These are phyloP conservation scores for Oncopeltus fasciatus DNA, from an alignment of 1,140 invertebrate species.

Conservation along the genomic window DNA sequence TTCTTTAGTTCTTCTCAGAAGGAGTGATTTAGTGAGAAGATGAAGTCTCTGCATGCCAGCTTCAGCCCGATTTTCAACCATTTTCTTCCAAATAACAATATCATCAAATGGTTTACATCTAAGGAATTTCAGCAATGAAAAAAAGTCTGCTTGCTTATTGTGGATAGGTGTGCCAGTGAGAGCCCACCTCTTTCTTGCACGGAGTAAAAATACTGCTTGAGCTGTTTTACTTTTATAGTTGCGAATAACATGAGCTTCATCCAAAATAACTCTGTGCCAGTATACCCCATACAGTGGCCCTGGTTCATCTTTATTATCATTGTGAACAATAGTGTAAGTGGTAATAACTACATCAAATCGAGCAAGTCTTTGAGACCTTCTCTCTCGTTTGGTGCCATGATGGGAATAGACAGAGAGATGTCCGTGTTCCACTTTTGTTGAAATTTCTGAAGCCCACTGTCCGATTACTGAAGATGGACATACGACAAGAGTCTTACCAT, in stretches of 20 bases:
- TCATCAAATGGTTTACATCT: conserved; percentile 77
- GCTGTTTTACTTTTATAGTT: conserved; percentile 70
- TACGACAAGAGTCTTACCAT: conserved; percentile 67
- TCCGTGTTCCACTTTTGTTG: conserved; percentile 42
- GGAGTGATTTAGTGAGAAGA: conserved; percentile 61
- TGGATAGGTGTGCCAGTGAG: conserved; percentile 91
- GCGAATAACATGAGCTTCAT: conserved; percentile 84
- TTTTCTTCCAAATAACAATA: conserved; percentile 48
- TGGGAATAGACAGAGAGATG: conserved; percentile 51
- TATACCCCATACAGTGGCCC: conserved; percentile 43
- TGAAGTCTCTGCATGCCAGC: conserved; percentile 57
- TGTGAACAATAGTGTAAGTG: conserved; percentile 51
- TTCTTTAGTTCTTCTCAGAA: conserved; percentile 71
- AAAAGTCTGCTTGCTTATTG: conserved; percentile 81
- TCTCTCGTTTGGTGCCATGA: conserved; percentile 65
- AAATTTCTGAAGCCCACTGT: conserved; percentile 79
- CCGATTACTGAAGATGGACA: conserved; percentile 70
- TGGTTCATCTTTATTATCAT: conserved; percentile 36
- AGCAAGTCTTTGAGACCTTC: conserved; percentile 42
- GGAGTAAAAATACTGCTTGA: conserved; percentile 49
- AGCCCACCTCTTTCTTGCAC: conserved; percentile 53
- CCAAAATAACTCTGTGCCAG: conserved; percentile 78
- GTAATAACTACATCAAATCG: conserved; percentile 57
- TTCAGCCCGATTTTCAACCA: conserved; percentile 56
- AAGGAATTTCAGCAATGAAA: conserved; percentile 72